Conservation (phyloP, 2,113 vertebrate species). For the Suricata suricatta region DNA sequence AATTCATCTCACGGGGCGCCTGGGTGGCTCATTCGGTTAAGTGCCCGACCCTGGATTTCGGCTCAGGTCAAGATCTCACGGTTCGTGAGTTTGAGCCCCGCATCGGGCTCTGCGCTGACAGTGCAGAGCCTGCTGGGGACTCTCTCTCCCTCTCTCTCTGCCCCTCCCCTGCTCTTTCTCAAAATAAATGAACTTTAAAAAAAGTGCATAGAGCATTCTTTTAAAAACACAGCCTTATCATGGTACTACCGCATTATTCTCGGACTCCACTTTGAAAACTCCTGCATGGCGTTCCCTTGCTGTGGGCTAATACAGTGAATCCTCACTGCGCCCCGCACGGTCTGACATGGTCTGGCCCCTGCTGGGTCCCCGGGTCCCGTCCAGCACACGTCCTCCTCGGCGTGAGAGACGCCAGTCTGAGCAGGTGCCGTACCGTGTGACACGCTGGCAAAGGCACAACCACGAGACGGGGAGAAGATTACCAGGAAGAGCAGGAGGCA, state of each 20-base stretch:
- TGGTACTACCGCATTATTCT: background rate
- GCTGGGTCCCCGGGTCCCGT: background rate
- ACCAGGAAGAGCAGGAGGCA: too few species aligned
- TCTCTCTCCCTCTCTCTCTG: too few species aligned
- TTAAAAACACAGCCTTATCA: background rate
- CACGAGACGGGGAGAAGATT: accelerated
- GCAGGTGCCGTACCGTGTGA: accelerated
- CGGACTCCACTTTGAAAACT: background rate
- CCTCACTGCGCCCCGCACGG: background rate
- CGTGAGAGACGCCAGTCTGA: background rate
- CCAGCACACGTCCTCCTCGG: background rate
- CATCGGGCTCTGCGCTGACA: too few species aligned
- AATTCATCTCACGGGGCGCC: background rate
- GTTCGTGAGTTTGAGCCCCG: too few species aligned
- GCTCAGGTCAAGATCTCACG: too few species aligned
- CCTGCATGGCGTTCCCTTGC: background rate
- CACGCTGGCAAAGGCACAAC: background rate
- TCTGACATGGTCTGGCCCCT: background rate
- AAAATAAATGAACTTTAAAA: too few species aligned
- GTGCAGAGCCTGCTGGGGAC: too few species aligned
- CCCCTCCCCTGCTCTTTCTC: too few species aligned
- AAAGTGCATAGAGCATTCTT: background rate
- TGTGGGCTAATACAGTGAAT: background rate
- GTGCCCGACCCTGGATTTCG: too few species aligned
- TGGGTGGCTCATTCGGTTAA: too few species aligned